Evolutionary conservation across 35 echinoderm and acorn worm species (phyloP), one percentile per base, ranked within the genome.

Genomic region (Apostichopus parvimensis): DNA sequence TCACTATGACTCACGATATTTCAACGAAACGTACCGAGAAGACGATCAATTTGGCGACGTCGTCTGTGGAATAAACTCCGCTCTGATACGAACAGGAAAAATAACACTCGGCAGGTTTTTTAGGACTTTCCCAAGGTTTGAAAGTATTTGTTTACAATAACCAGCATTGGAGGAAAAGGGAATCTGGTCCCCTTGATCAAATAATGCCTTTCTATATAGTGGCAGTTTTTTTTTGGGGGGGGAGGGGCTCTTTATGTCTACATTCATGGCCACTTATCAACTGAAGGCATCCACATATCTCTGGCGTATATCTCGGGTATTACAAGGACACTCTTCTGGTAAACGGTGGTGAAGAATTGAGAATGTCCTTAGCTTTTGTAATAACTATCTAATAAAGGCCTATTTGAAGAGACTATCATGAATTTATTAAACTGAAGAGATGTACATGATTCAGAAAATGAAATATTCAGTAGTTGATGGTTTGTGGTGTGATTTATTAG

Each of bases 1-100:
- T 82, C 52, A 82, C 34, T 17, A 45, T 82, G 79, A 82, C 79
- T 82, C 79, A 82, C 54, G 11, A 25, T 54, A 53, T 80, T 82
- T 82, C 79, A 82, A 82, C 25, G 45, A 82, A 82, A 82, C 34
- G 54, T 56, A 82, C 79, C 12, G 1, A 5, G 13, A 17, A 56
- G 64, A 14, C 64, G 64, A 68, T 68, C 64, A 68, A 68, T 68
- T 68, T 68, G 2, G 11, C 18, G 34, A 45, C 34, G 64, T 18
- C 0, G 64, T 68, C 64, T 10, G 64, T 68, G 64, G 64, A 68
- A 18, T 68, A 4, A 0, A 18, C 64, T 68, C 11, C 64, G 8
- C 64, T 68, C 13, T 18, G 18, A 68, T 45, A 68, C 64, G 64
- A 68, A 45, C 3, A 45, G 34, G 2, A 45, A 25, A 45, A 45